A percentile compares a stretch with the other conserved stretches of the same genome.
Conservation (phyloP, 1,140 invertebrate species). For the Trichonephila clavipes region DNA sequence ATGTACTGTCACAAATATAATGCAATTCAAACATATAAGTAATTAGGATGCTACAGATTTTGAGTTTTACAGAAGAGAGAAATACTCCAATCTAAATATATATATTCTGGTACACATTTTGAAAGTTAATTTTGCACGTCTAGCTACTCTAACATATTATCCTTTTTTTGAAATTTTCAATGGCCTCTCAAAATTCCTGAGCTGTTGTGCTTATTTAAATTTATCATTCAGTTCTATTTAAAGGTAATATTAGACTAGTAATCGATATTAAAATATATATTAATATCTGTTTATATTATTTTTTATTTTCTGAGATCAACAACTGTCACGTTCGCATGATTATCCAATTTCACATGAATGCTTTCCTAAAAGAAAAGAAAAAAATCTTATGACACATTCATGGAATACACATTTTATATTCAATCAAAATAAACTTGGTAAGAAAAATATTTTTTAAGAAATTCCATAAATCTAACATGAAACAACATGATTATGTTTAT, state of each 20-base stretch:
- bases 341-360: constrained; percentile 60
- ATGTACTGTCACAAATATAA: not conserved
- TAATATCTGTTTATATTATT: not conserved
- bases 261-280: not conserved
- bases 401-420: no score
- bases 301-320: constrained; percentile 72
- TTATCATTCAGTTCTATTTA: constrained; percentile 13
- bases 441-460: no score
- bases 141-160: not conserved
- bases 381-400: not conserved
- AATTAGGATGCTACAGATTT: not conserved
- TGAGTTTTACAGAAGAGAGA: not conserved
- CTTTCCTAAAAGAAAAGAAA: constrained; percentile 60
- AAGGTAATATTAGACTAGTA: not conserved
- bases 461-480: no score
- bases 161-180: not conserved
- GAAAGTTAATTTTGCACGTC: not conserved
- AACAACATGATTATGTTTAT: no score
- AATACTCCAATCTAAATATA: not conserved
- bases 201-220: constrained; percentile 12
- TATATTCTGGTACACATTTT: not conserved
- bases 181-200: not conserved
- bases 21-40: not conserved
- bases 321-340: constrained; percentile 44
- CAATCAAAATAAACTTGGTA: no score